Base-by-base conservation (phyloP, 2,888 invertebrate species). In the Lamproptera curius region DNA sequence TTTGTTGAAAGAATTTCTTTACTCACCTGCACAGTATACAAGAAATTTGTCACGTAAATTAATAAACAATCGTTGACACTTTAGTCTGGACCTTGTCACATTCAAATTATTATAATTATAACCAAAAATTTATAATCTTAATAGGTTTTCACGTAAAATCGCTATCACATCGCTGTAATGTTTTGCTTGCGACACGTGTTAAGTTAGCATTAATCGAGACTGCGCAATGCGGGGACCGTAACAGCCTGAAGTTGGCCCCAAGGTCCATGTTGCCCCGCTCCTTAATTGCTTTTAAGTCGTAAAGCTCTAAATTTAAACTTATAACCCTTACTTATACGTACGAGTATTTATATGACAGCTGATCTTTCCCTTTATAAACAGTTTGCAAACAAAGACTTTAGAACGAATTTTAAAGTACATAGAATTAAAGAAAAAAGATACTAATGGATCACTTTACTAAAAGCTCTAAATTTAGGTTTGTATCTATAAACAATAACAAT, bases 181-280 rank as follows among this genome's bases (percentile, higher is more conserved):
- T 56, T 62, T 59, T 62, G 51, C 54, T 57, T 48, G 46, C 51
- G 50, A 56, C 48, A 50, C 37, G 51, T 15, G 44, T 59, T 64
- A 67, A 58, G 59, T 63, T 54, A 46, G 57, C 37, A 2, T 10
- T 26, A 1, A 9, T 37, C n/a, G 42, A 33, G 37, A 20, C 58
- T 58, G 63, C 63, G 62, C 62, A 63, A 49, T 59, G 55, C 54
- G 55, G 50, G 33, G 10, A 35, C 55, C 51, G 63, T 68, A 67
- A 15, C 62, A 63, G 39, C n/a, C 51, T 67, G 78, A 79, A 71
- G 70, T 69, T 71, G 33, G 37, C 39, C 17, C 37, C 51, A 52
- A 51, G 50, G 43, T 41, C 33, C 36, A 16, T 2, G 26, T 26
- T 34, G 48, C 43, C 42, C 34, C 11, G 38, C 16, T 9, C 17